Evolutionary conservation across 2,113 vertebrate genomes (phyloP).

Genomic region (Vimba vimba): DNA sequence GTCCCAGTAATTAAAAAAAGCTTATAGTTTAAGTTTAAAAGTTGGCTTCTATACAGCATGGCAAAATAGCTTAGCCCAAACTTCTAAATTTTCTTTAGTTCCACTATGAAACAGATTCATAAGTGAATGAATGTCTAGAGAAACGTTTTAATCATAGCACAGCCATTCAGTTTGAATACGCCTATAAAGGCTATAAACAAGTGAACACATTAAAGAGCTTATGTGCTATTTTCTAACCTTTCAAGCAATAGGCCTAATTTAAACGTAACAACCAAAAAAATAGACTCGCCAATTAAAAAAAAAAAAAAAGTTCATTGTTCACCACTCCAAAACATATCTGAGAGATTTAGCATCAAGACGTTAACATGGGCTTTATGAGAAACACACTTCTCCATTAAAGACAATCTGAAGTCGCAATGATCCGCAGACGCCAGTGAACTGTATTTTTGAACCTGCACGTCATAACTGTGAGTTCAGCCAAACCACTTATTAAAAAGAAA

Average conservation of each 20-base stretch:
- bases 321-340: constrained; percentile 59
- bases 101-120: neutral
- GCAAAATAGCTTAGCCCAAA: neutral
- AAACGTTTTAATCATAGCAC: neutral
- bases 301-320: constrained; percentile 40
- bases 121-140: neutral
- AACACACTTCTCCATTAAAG: constrained; percentile 70
- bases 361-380: constrained; percentile 72
- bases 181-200: neutral
- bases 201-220: neutral
- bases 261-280: constrained; percentile 20
- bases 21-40: neutral
- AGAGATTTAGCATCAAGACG: constrained; percentile 57
- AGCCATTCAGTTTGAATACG: neutral
- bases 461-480: constrained; percentile 67
- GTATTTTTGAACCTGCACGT: constrained; percentile 73
- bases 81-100: neutral
- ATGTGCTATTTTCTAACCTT: constrained; percentile 1
- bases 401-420: constrained; percentile 66
- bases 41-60: neutral
- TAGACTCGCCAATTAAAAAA: constrained; percentile 53
- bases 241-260: constrained; percentile 17
- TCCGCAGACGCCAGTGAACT: constrained; percentile 72
- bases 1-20: neutral
- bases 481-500: constrained; percentile 77